Conservation (phyloP, 1,140 invertebrate genomes). For the Drosophila watanabei region DNA sequence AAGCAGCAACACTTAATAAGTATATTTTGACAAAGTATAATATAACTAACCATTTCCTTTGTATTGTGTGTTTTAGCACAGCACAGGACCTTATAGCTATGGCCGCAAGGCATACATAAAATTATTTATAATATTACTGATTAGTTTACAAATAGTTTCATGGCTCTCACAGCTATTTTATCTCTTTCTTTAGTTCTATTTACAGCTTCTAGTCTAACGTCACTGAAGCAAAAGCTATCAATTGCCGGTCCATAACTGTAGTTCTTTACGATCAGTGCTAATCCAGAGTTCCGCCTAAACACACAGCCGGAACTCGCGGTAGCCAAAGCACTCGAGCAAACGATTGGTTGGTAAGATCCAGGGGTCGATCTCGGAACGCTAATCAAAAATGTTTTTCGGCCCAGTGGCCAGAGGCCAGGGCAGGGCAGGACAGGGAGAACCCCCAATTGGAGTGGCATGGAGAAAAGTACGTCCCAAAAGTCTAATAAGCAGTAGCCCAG, state of each 20-base stretch:
- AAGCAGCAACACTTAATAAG: too few relatives aligned
- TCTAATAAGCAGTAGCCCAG: conserved; percentile 55
- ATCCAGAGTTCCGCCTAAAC: conserved; percentile 28
- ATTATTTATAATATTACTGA: neutral
- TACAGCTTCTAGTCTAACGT: neutral
- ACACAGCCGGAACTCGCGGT: conserved; percentile 20
- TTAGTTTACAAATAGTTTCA: neutral
- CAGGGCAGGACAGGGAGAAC: conserved; percentile 22
- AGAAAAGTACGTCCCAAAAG: conserved; percentile 45
- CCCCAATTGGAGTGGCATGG: conserved; percentile 43
- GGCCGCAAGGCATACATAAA: neutral
- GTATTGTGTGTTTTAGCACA: too few relatives aligned
- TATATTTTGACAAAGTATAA: too few relatives aligned
- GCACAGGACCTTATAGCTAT: neutral
- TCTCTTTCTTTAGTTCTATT: neutral
- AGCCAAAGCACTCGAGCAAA: conserved; percentile 34
- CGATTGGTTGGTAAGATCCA: conserved; percentile 21
- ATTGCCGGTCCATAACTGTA: neutral
- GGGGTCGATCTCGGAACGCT: conserved; percentile 26
- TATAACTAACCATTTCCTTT: too few relatives aligned
- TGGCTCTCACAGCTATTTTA: neutral
- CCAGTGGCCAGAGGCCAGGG: neutral
- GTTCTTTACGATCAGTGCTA: conserved; percentile 30
- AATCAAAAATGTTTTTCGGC: conserved; percentile 38
- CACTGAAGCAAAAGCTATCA: neutral